phyloP scores from a whole-genome alignment of 2,113 vertebrate genomes.

The Phoxinus phoxinus region DNA sequence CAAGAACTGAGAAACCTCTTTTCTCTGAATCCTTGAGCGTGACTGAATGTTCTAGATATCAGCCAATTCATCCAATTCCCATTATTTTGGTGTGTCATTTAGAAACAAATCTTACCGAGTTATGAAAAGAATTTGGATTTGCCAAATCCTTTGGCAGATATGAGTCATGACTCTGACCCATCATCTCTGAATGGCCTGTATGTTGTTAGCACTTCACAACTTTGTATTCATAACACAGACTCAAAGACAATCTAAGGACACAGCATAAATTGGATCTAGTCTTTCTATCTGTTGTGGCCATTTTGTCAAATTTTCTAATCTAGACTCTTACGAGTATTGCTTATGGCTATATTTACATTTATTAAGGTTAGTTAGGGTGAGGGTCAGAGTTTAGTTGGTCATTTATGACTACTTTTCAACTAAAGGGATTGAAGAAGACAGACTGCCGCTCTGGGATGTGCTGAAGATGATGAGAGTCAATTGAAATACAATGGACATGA shows the following conservation, averaged over 20 bases:
- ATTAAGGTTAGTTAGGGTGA: neutral
- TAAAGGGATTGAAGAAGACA: neutral
- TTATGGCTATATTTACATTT: neutral
- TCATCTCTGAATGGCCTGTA: neutral
- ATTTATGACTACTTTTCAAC: neutral
- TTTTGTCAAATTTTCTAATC: neutral
- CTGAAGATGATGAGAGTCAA: constrained; percentile 12
- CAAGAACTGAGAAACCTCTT: neutral
- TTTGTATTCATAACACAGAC: neutral
- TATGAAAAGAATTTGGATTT: neutral
- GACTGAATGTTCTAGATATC: neutral
- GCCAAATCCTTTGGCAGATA: neutral
- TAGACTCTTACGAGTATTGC: neutral
- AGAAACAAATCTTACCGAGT: neutral
- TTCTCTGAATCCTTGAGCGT: neutral
- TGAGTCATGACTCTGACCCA: neutral
- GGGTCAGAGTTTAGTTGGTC: neutral
- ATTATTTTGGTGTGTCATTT: neutral
- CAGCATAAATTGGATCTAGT: neutral
- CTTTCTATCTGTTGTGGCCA: neutral
- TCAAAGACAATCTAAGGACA: neutral
- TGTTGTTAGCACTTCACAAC: neutral
- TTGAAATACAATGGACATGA: constrained; percentile 33
- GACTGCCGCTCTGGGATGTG: neutral
- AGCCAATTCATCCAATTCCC: neutral